Percentiles rank a stretch among this genome's conserved stretches.
These are phyloP conservation scores for Cyclargus thomasi DNA, from an alignment of 1,140 invertebrate genomes.

Conservation along the genomic window DNA sequence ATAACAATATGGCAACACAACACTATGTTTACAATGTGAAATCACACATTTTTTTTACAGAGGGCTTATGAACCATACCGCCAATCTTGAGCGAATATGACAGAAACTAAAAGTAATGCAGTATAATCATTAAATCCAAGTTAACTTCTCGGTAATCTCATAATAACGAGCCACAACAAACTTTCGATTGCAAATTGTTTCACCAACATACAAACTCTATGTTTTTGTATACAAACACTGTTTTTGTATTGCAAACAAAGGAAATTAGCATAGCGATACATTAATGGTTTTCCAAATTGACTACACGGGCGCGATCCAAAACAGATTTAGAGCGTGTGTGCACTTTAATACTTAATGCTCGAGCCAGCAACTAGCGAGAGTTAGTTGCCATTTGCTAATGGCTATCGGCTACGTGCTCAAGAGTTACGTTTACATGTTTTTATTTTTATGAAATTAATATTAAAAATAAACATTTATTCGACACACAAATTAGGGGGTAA, in stretches of 20 bases:
- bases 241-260: slow-evolving; percentile 10
- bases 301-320: slow-evolving; percentile 41
- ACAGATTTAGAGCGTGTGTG: slow-evolving; percentile 55
- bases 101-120: neutral
- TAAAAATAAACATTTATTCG: too few relatives aligned
- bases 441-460: too few relatives aligned
- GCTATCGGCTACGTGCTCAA: too few relatives aligned
- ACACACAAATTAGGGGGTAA: too few relatives aligned
- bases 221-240: slow-evolving; percentile 2
- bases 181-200: neutral
- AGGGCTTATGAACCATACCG: too few relatives aligned
- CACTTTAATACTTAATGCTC: slow-evolving; percentile 3
- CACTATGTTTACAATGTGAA: too few relatives aligned
- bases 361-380: neutral
- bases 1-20: too few relatives aligned
- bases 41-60: too few relatives aligned
- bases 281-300: slow-evolving; percentile 31
- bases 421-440: too few relatives aligned
- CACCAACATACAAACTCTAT: neutral
- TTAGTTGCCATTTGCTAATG: neutral
- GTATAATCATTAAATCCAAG: neutral
- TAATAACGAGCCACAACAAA: neutral
- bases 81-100: too few relatives aligned
- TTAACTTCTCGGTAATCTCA: neutral
- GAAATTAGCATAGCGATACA: slow-evolving; percentile 10